These are phyloP conservation scores for Luperina nickerlii DNA, from an alignment of 2,888 invertebrate genomes.

Conservation along the genomic window DNA sequence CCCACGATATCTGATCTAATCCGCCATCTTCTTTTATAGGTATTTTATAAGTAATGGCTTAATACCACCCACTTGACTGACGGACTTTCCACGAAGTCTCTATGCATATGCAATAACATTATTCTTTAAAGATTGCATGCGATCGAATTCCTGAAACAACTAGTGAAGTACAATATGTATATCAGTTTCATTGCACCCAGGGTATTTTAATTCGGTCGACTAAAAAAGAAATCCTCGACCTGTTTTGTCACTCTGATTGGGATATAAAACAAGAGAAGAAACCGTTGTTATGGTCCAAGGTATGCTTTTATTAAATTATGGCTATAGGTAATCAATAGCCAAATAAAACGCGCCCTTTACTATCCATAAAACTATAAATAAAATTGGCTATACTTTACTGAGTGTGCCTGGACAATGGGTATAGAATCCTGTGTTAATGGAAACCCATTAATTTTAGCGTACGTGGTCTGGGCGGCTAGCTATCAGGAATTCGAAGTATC, in stretches of 20 bases:
- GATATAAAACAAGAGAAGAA: not conserved
- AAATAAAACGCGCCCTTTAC: no score
- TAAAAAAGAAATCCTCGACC: not conserved
- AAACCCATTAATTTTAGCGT: constrained; percentile 27
- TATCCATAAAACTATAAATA: not conserved
- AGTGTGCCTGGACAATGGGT: constrained; percentile 4
- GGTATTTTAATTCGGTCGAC: not conserved
- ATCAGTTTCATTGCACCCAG: not conserved
- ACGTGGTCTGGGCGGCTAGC: constrained; percentile 18
- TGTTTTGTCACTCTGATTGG: not conserved
- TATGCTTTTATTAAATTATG: not conserved
- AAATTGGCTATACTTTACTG: not conserved
- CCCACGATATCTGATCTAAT: no score
- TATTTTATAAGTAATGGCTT: not conserved
- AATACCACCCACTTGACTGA: not conserved
- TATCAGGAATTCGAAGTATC: not conserved
- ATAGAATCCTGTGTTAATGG: constrained; percentile 13
- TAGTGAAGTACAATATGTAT: not conserved
- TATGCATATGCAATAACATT: not conserved
- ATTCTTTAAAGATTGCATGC: not conserved
- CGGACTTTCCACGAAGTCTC: not conserved
- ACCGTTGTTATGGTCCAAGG: not conserved
- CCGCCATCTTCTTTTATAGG: not conserved
- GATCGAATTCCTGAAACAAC: not conserved
- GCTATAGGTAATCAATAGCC: no score